Evolutionary conservation across 2,113 vertebrate species (phyloP).

Genomic region (Alligator sinensis): DNA sequence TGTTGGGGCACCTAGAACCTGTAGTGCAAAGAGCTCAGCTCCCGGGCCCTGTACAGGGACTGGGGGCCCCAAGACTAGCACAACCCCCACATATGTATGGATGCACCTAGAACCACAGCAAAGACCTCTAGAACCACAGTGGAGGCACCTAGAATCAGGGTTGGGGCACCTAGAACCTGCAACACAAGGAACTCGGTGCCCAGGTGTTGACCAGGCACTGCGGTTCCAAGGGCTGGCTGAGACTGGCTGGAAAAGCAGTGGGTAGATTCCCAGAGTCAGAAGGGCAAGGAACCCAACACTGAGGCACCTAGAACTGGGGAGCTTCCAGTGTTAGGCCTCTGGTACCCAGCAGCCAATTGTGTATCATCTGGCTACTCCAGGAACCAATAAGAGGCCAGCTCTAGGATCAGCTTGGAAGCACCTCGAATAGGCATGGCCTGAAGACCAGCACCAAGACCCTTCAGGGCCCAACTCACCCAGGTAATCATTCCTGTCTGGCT

Average conservation of each 20-base stretch:
- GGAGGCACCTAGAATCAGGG: neutral
- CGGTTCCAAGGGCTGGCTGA: neutral
- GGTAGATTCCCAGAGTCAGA: neutral
- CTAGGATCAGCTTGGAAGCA: no score
- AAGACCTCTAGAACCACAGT: neutral
- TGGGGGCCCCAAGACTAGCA: no score
- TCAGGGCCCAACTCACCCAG: slow-evolving; percentile 76
- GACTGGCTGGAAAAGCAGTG: no score
- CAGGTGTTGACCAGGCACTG: neutral
- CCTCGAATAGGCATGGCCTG: neutral
- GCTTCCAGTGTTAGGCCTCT: no score
- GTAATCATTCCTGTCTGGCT: slow-evolving; percentile 62
- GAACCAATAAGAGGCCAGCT: no score
- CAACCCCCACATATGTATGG: no score
- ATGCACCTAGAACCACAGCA: neutral
- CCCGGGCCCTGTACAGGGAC: no score
- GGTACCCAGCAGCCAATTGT: no score
- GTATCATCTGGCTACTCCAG: no score
- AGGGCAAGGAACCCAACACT: neutral
- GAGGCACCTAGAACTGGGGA: neutral
- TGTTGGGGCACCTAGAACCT: neutral
- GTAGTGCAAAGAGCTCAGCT: no score
- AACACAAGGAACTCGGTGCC: neutral
- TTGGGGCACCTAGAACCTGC: neutral
- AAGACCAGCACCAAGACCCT: neutral